These are phyloP conservation scores for Hydrophis major DNA, from an alignment of 2,797 vertebrate species.

Conservation along the genomic window DNA sequence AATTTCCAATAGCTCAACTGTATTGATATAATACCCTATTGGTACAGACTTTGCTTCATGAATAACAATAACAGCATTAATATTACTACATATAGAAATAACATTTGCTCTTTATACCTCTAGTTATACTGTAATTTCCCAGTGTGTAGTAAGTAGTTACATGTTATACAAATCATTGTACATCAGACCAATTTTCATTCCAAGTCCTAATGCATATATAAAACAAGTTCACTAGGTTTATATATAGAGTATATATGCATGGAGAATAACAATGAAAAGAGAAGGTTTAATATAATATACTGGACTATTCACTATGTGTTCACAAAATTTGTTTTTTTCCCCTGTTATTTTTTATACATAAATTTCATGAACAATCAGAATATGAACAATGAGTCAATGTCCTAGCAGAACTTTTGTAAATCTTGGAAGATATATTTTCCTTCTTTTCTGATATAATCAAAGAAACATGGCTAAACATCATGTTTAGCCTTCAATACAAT, in stretches of 20 bases:
- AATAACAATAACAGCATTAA: neutral
- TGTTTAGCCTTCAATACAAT: neutral
- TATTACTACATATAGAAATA: constrained; percentile 20
- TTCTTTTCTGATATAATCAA: neutral
- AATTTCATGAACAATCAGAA: neutral
- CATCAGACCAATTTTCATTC: constrained; percentile 1
- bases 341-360: neutral
- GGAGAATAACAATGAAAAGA: neutral
- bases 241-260: accelerated
- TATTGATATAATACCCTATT: neutral
- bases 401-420: neutral
- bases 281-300: neutral
- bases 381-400: neutral
- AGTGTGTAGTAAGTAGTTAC: neutral
- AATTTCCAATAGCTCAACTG: constrained; percentile 15
- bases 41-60: constrained; percentile 4
- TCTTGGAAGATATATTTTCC: neutral
- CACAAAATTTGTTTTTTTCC: neutral
- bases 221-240: accelerated
- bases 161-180: constrained; percentile 1
- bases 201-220: neutral
- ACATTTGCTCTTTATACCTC: neutral
- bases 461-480: neutral
- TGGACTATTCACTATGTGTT: neutral
- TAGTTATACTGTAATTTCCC: neutral